Evolutionary conservation across 2,888 invertebrate genomes (phyloP).

Genomic region (Tolmerus cingulatus): DNA sequence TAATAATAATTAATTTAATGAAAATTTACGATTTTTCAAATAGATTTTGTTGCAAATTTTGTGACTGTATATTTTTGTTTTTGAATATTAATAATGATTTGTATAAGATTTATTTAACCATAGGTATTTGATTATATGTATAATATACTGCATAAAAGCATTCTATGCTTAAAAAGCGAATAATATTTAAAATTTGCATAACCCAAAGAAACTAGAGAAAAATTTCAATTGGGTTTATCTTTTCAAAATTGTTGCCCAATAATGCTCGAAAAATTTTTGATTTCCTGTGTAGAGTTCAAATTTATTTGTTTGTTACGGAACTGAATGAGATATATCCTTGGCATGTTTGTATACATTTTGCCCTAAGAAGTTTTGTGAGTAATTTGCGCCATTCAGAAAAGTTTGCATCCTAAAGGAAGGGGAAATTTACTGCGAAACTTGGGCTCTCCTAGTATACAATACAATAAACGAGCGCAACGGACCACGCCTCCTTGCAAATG

Average conservation of each 20-base stretch:
- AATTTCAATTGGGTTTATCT: background rate
- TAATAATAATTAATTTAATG: too few species aligned
- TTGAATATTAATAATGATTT: too few species aligned
- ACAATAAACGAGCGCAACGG: background rate
- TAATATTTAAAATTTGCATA: background rate
- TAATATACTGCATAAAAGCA: too few species aligned
- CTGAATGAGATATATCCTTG: background rate
- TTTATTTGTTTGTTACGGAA: background rate
- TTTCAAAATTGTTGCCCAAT: background rate
- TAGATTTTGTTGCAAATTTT: too few species aligned
- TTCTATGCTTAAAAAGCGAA: background rate
- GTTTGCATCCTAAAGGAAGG: background rate
- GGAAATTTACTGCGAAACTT: background rate
- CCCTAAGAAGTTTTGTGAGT: background rate
- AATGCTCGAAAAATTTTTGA: background rate
- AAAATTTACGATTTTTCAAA: too few species aligned
- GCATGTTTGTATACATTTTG: background rate
- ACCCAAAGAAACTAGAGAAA: background rate
- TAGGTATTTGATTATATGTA: too few species aligned
- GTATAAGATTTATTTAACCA: too few species aligned
- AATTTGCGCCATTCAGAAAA: background rate
- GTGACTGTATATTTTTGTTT: too few species aligned
- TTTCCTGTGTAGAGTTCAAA: background rate
- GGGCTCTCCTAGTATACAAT: background rate
- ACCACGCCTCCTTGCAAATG: background rate